Base-by-base conservation (phyloP, 2,113 vertebrate species). In the Pungitius pungitius region DNA sequence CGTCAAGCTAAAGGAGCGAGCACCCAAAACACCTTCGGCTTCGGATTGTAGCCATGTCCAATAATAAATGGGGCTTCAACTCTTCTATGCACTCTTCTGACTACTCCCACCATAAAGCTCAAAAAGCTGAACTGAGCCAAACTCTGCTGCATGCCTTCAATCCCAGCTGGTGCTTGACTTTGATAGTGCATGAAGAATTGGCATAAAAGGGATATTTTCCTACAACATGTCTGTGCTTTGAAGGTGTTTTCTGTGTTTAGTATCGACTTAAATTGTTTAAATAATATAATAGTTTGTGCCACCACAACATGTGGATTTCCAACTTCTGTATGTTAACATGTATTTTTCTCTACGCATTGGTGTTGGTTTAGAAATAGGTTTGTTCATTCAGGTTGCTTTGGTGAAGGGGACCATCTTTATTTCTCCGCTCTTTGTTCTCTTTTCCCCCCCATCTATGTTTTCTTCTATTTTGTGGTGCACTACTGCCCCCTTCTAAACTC, bases 321-420 rank as follows among this genome's bases (percentile, higher is more conserved):
- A 13, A 43, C 62, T 14, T 43, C n/a, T 37, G 56, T 59, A n/a
- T 43, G 4, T 20, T 57, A 20, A 39, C 30, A 8, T 68, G 22
- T 72, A 14, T 80, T 83, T 84, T 61, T 78, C 47, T 64, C 40
- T 27, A 37, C 60, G 51, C 55, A 35, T 42, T 67, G n/a, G 15
- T 76, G 33, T 57, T 61, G 35, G 78, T 78, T 49, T 55, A 72
- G 59, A 75, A 45, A 40, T 66, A 0, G 77, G 14, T 63, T 55
- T 37, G 65, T 65, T 69, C 69, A 55, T 77, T 55, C 33, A 66
- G 73, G 59, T 73, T 70, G 40, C 82, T 90, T 72, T 85, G 88
- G 80, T 93, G 77, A 84, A 89, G 90, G 91, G 93, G 88, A 87
- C 83, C 78, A 6, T 85, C 74, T 84, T 89, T 88, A 84, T 90